Conservation (phyloP, 1,140 invertebrate species). For the Sarcophaga bullata region DNA sequence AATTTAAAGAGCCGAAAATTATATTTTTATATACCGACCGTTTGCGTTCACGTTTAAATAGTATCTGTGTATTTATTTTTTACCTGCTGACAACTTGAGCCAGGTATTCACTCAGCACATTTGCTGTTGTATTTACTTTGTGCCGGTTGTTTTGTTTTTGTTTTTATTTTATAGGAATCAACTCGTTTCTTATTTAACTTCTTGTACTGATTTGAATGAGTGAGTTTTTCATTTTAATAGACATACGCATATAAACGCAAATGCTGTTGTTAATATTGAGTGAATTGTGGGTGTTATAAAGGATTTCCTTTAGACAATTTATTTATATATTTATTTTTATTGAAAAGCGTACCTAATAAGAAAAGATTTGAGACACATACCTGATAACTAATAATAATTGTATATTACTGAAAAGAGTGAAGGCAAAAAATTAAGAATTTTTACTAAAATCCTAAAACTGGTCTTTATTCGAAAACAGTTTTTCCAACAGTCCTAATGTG, state of each 20-base stretch:
- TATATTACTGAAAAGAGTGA: too few species aligned
- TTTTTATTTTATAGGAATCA: neutral
- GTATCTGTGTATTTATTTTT: slow-evolving; percentile 5
- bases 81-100: slow-evolving; percentile 14
- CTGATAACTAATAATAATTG: too few species aligned
- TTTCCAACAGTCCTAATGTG: too few species aligned
- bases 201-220: neutral
- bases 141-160: neutral
- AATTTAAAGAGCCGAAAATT: neutral
- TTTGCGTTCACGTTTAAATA: slow-evolving; percentile 32
- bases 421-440: too few species aligned
- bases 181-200: slow-evolving; percentile 14
- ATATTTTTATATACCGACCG: neutral
- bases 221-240: neutral
- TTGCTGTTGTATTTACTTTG: neutral
- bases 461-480: too few species aligned
- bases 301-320: too few species aligned
- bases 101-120: slow-evolving; percentile 1
- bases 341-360: neutral
- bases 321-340: neutral
- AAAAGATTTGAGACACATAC: neutral
- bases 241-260: neutral
- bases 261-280: neutral
- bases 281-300: slow-evolving; percentile 11
- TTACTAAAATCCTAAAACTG: too few species aligned